Evolutionary conservation across 2,113 vertebrate species (phyloP).

Genomic region (Cryptotis parvus): DNA sequence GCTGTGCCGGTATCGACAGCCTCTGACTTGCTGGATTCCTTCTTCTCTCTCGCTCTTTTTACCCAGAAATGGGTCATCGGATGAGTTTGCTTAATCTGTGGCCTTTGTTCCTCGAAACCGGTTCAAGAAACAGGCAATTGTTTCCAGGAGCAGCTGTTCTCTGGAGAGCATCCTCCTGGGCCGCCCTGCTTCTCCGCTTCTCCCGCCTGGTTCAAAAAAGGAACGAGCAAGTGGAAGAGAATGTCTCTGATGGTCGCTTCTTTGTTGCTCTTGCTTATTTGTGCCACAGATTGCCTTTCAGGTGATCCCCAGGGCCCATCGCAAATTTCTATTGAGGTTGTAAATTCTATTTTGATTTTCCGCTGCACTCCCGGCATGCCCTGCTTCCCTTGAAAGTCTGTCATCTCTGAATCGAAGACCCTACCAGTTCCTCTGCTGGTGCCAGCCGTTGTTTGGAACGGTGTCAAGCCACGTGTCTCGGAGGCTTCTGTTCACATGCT

Average conservation of each 20-base stretch:
- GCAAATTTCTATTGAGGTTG: constrained; percentile 12
- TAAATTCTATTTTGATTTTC: constrained; percentile 66
- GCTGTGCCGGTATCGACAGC: background rate
- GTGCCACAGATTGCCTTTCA: constrained; percentile 44
- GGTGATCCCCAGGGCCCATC: background rate
- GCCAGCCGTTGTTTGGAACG: background rate
- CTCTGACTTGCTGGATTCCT: constrained; percentile 45
- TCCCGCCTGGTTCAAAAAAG: background rate
- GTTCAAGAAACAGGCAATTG: constrained; percentile 29
- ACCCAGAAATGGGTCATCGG: constrained; percentile 55
- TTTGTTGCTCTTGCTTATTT: constrained; percentile 37
- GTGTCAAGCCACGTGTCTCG: background rate
- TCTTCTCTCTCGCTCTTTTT: constrained; percentile 41
- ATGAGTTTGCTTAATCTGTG: constrained; percentile 59
- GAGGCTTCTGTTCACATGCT: background rate
- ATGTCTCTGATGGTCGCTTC: constrained; percentile 28
- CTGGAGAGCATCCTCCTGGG: background rate
- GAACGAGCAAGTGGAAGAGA: background rate
- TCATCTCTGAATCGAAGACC: constrained; percentile 40
- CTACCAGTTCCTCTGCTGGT: background rate
- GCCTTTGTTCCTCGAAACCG: constrained; percentile 46
- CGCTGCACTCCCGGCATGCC: background rate
- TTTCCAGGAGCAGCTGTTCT: background rate
- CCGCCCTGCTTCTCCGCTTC: background rate
- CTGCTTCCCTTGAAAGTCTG: constrained; percentile 29